Evolutionary conservation across 2,113 vertebrate species (phyloP).

Genomic region (Mohoua ochrocephala): DNA sequence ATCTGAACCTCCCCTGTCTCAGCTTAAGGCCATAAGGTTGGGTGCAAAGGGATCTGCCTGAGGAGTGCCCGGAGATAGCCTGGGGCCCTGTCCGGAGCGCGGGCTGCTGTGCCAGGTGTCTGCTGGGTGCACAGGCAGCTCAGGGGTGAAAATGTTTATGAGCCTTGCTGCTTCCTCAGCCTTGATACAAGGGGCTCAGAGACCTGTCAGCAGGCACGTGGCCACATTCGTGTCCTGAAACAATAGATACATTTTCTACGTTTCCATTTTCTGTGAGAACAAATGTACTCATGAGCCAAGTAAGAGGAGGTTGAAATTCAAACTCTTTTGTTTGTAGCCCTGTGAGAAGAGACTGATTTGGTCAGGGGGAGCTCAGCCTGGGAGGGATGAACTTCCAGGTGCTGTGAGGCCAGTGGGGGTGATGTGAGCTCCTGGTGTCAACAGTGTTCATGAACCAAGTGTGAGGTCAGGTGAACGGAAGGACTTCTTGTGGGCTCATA

Average conservation of each 20-base stretch:
- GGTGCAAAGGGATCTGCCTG: not conserved
- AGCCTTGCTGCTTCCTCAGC: not conserved
- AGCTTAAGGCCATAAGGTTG: rapidly evolving
- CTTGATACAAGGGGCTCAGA: not conserved
- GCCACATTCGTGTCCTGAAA: not conserved
- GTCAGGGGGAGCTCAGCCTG: not conserved
- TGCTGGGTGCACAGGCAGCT: not conserved
- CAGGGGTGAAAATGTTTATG: rapidly evolving
- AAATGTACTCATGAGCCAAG: rapidly evolving
- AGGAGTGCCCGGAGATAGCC: not conserved
- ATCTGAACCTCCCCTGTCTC: not conserved
- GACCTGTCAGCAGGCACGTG: too few relatives aligned
- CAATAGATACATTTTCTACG: rapidly evolving
- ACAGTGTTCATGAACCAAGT: rapidly evolving
- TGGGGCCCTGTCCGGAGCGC: rapidly evolving
- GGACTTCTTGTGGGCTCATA: not conserved
- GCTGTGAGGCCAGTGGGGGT: not conserved
- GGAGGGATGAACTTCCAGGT: not conserved
- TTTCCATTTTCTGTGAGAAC: not conserved
- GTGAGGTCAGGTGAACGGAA: not conserved
- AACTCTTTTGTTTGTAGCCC: not conserved
- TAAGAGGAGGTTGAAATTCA: not conserved
- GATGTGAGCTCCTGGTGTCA: not conserved
- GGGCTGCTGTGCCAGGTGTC: not conserved
- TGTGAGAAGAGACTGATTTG: not conserved